phyloP scores from a whole-genome alignment of 2,113 vertebrate species.

The Crotalus helleri region DNA sequence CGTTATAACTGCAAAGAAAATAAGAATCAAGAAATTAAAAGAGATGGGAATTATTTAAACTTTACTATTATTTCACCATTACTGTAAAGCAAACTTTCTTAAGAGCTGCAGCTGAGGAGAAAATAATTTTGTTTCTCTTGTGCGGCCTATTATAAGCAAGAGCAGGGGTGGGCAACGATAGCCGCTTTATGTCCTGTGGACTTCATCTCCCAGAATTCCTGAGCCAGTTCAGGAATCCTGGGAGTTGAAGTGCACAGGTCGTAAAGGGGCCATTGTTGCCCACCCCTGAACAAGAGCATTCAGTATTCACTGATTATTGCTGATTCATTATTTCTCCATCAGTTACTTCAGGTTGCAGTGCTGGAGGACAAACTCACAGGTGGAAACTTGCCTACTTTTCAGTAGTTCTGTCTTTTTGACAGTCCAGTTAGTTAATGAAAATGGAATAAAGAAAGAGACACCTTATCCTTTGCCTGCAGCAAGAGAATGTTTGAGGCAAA shows the following conservation, averaged over 20 bases:
- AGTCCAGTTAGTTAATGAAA: background rate
- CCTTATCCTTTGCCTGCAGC: background rate
- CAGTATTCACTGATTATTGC: background rate
- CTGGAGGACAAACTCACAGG: background rate
- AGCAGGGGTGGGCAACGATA: background rate
- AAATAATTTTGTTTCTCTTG: background rate
- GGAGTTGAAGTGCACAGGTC: background rate
- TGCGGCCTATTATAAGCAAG: background rate
- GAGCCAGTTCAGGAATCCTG: too few species aligned
- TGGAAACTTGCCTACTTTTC: background rate
- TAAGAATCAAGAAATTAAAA: background rate
- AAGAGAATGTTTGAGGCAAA: background rate
- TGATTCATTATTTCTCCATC: background rate
- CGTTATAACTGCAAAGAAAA: background rate
- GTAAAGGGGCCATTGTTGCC: background rate
- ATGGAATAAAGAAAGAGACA: background rate
- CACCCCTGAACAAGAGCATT: conserved; percentile 18
- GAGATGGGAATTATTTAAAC: conserved; percentile 29
- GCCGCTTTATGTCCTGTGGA: background rate
- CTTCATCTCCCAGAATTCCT: background rate
- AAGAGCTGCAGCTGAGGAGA: background rate
- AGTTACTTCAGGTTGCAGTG: background rate
- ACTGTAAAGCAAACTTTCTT: background rate
- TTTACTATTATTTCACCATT: background rate
- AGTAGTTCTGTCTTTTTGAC: background rate